Evolutionary conservation across 2,888 invertebrate species (phyloP).

Genomic region (Argyra leucocephala): DNA sequence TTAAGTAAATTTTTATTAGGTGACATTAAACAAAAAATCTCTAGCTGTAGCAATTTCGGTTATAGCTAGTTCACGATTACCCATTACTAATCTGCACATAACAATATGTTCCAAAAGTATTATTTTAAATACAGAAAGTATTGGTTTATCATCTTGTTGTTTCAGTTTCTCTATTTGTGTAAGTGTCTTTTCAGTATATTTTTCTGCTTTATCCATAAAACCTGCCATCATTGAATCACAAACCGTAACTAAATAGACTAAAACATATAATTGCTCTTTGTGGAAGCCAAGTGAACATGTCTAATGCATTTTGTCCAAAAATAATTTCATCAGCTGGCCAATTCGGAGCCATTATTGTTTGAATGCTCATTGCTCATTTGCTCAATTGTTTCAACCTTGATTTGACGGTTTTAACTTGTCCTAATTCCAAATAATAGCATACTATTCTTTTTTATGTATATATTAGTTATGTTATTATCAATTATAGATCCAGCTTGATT

Average conservation of each 20-base stretch:
- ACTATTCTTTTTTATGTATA: conserved; percentile 90
- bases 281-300: conserved; percentile 96
- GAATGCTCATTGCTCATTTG: conserved; percentile 96
- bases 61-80: conserved; percentile 87
- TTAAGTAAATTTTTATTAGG: conserved; percentile 57
- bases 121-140: conserved; percentile 85
- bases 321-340: conserved; percentile 82
- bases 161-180: conserved; percentile 94
- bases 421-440: conserved; percentile 92
- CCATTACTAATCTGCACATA: conserved; percentile 94
- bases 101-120: conserved; percentile 94
- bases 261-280: conserved; percentile 92
- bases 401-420: conserved; percentile 95
- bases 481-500: conserved; percentile 84
- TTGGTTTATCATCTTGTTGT: conserved; percentile 62
- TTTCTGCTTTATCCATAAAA: conserved; percentile 98
- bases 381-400: conserved; percentile 91
- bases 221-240: conserved; percentile 99
- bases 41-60: conserved; percentile 47
- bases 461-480: conserved; percentile 79
- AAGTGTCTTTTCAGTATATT: conserved; percentile 95
- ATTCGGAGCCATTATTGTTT: conserved; percentile 83
- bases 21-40: conserved; percentile 43
- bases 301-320: conserved; percentile 65
- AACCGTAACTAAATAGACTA: conserved; percentile 94